phyloP scores from a whole-genome alignment of 2,888 invertebrate species.

The Drosophila longiperda region DNA sequence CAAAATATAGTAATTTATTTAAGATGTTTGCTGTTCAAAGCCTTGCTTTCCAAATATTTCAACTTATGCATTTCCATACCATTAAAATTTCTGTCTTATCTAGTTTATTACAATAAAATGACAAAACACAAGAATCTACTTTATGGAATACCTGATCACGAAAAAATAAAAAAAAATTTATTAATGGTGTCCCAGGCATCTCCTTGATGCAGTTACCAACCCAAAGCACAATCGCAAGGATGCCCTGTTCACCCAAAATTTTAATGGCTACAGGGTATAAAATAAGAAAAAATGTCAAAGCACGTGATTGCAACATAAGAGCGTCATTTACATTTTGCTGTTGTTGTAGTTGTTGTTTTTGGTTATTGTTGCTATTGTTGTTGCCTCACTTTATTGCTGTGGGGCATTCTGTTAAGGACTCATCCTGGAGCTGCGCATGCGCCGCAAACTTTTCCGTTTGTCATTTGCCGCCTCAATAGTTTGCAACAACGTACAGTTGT shows the following conservation, averaged over 20 bases:
- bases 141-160: background rate
- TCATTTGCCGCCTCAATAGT: slow-evolving; percentile 77
- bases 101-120: background rate
- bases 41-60: background rate
- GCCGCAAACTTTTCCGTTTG: slow-evolving; percentile 77
- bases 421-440: slow-evolving; percentile 60
- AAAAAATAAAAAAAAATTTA: background rate
- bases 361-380: slow-evolving; percentile 19
- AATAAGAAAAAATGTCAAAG: slow-evolving; percentile 33
- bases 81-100: background rate
- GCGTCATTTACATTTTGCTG: slow-evolving; percentile 73
- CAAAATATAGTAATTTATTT: background rate
- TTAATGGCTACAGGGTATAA: slow-evolving; percentile 1
- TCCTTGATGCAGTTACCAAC: background rate
- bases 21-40: background rate
- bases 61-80: background rate
- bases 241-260: background rate
- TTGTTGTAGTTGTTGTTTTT: slow-evolving; percentile 24
- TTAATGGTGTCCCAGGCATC: background rate
- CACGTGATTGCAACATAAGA: slow-evolving; percentile 77
- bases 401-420: slow-evolving; percentile 27
- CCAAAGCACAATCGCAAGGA: too few relatives aligned
- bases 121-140: background rate
- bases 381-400: slow-evolving; percentile 19
- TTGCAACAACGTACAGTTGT: slow-evolving; percentile 50